Evolutionary conservation across 2,113 vertebrate species (phyloP).

Genomic region (Trochalopteron elliotii): DNA sequence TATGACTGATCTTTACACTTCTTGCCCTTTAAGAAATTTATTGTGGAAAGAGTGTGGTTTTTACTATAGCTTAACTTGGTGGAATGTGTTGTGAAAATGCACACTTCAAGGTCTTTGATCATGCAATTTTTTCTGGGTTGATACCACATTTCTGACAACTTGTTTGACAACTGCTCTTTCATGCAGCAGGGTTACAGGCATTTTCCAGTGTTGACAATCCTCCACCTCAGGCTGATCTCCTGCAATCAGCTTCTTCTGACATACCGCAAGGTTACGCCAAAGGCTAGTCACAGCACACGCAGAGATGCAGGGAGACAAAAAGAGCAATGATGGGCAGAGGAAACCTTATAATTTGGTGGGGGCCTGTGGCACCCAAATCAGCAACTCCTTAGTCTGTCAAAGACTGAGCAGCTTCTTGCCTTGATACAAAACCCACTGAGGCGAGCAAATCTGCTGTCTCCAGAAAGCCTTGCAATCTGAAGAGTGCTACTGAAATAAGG

Average conservation of each 20-base stretch:
- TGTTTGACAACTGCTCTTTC: neutral
- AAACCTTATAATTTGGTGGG: neutral
- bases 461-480: neutral
- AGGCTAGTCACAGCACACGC: accelerated
- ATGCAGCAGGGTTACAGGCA: neutral
- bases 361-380: neutral
- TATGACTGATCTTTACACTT: neutral
- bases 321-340: neutral
- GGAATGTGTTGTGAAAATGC: neutral
- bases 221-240: neutral
- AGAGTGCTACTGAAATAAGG: neutral
- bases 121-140: neutral
- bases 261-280: neutral
- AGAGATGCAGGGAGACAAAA: neutral
- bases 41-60: neutral
- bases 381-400: neutral
- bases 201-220: neutral
- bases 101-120: neutral
- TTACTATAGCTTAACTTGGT: neutral
- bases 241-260: neutral
- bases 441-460: accelerated
- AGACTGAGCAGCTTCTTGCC: neutral
- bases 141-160: neutral
- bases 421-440: neutral
- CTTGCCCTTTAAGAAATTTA: neutral